Conservation (phyloP, 1,140 invertebrate genomes). For the Eumeta japonica region DNA sequence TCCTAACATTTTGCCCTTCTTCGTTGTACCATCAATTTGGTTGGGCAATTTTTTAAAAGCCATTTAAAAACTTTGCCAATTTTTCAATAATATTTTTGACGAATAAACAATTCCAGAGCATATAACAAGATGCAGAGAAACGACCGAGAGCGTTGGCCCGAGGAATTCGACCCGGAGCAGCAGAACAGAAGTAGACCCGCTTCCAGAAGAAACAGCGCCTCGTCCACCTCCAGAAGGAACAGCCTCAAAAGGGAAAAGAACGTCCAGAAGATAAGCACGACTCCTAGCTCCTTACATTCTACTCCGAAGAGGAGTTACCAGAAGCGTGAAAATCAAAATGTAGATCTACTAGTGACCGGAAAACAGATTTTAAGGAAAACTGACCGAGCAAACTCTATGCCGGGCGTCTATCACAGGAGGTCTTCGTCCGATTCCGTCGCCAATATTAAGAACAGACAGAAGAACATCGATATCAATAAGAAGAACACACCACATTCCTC, state of each 20-base stretch:
- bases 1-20: too few species aligned
- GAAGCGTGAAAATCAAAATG: slow-evolving; percentile 17
- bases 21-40: too few species aligned
- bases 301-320: slow-evolving; percentile 28
- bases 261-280: too few species aligned
- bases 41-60: too few species aligned
- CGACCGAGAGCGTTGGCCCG: slow-evolving; percentile 17
- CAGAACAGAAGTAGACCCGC: slow-evolving; percentile 15
- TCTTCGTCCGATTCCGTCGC: slow-evolving; percentile 20
- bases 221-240: slow-evolving; percentile 21
- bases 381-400: slow-evolving; percentile 36
- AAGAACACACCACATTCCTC: slow-evolving; percentile 12
- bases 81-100: too few species aligned
- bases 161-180: slow-evolving; percentile 12
- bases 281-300: slow-evolving; percentile 17
- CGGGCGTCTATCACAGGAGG: slow-evolving; percentile 23
- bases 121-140: slow-evolving; percentile 15
- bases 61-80: too few species aligned
- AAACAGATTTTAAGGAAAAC: slow-evolving; percentile 29
- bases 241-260: slow-evolving; percentile 25
- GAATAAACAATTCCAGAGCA: too few species aligned
- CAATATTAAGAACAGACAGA: slow-evolving; percentile 20
- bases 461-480: slow-evolving; percentile 19
- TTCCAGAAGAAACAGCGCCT: slow-evolving; percentile 28
- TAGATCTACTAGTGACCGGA: slow-evolving; percentile 35